Base-by-base conservation (phyloP, 2,888 invertebrate species). In the Sphaeridia pumilis region DNA sequence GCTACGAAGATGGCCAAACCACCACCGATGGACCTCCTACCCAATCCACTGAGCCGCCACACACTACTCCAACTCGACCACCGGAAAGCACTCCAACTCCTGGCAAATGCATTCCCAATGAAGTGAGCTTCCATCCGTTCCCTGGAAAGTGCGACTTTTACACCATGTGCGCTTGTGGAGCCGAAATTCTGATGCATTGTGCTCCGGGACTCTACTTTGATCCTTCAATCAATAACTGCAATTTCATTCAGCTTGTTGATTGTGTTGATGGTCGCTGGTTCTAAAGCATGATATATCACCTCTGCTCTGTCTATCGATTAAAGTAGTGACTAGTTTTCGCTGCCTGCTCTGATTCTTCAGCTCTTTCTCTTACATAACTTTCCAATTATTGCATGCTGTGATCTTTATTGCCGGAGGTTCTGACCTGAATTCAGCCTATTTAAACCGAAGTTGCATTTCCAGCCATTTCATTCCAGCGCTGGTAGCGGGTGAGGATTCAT, bases 221-320 rank as follows among this genome's bases (percentile, higher is more conserved):
- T 45, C 54, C 56, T 1, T 25, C 43, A 10, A 57, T 58, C 12
- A 53, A 47, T 46, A 53, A 38, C 31, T 61, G 61, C 42, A 61
- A 61, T 46, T 61, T 61, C 36, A 55, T 56, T 20, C 61, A 59
- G 38, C 43, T 61, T 1, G 61, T 60, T 27, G 49, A 55, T 27
- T 52, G 55, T 31, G 46, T 7, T 10, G 20, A 47, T 24, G 10
- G 17, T 20, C 10, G 12, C 46, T 38, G 38, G 17, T 14, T 67
- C 65, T 17, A 89, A 88, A 69, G 88, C 89, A 69, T 92, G 92
- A 67, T 83, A 87, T 71, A 82, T 92, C 66, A 88, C 88, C 2
- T 88, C 89, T 1, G 90, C 92, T 26, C 86, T 92, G n/a, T n/a
- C n/a, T n/a, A n/a, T n/a, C n/a, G n/a, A n/a, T n/a, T n/a, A n/a